Conservation (phyloP, 1,140 invertebrate genomes). For the Bombus picipes region DNA sequence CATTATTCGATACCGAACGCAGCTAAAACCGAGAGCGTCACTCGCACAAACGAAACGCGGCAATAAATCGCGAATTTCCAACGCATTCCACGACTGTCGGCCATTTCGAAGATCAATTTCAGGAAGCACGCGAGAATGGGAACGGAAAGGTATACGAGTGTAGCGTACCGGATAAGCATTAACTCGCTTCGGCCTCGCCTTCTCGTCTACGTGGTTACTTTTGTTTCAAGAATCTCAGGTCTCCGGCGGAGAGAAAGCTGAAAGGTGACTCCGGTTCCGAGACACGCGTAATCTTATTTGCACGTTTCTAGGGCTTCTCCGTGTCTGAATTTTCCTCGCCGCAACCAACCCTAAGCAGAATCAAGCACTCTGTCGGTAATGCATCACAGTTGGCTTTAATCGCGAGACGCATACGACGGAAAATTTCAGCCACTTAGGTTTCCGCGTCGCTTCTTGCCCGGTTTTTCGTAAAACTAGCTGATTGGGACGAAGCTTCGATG, state of each 20-base stretch:
- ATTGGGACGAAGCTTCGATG: too few relatives aligned
- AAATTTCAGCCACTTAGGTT: conserved; percentile 25
- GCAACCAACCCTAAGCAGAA: not conserved
- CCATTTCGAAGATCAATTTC: conserved; percentile 50
- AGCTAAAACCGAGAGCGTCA: conserved; percentile 12
- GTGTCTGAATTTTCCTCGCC: conserved; percentile 22
- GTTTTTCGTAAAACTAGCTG: not conserved
- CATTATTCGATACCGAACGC: not conserved
- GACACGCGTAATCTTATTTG: conserved; percentile 69
- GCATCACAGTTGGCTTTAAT: conserved; percentile 1
- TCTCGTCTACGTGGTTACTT: conserved; percentile 29
- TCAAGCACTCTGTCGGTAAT: conserved; percentile 9
- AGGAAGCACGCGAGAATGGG: conserved; percentile 10
- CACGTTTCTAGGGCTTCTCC: conserved; percentile 67
- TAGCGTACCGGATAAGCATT: conserved; percentile 43
- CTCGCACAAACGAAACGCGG: not conserved
- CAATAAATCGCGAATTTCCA: conserved; percentile 54
- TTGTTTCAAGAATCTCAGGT: conserved; percentile 41
- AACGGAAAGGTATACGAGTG: conserved; percentile 3
- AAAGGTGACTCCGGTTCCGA: conserved; percentile 50
- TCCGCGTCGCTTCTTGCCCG: not conserved
- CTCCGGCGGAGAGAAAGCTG: conserved; percentile 3
- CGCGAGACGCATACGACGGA: conserved; percentile 23
- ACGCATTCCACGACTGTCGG: not conserved
- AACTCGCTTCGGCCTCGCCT: conserved; percentile 14